Percentiles rank a stretch among this genome's conserved stretches.
Conservation (phyloP, 2,113 vertebrate species). For the Choloepus hoffmanni region DNA sequence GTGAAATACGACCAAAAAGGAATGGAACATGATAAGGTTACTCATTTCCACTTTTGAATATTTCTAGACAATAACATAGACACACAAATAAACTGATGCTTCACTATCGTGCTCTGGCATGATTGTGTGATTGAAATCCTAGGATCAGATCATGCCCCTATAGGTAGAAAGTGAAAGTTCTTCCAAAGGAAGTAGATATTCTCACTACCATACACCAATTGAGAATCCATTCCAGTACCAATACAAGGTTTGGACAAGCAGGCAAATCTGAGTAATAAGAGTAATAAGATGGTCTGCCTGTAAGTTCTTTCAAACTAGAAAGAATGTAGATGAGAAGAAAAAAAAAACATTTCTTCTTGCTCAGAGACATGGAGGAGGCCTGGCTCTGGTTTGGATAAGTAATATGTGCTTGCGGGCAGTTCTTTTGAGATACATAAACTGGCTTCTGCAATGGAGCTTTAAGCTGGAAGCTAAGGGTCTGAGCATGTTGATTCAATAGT, state of each 20-base stretch:
- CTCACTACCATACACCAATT: neutral
- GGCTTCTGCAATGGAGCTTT: neutral
- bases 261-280: too few species aligned
- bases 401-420: neutral
- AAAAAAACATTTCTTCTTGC: neutral
- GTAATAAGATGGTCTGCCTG: too few species aligned
- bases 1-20: neutral
- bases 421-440: neutral
- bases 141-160: neutral
- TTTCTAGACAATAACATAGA: slow-evolving; percentile 5
- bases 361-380: neutral
- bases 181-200: neutral
- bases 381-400: neutral
- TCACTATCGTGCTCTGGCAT: neutral
- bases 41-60: neutral
- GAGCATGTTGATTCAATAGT: neutral
- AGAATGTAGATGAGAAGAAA: neutral
- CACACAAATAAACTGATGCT: neutral
- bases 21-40: neutral
- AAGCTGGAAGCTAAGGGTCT: neutral
- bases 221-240: neutral
- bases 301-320: neutral
- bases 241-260: neutral
- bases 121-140: neutral
- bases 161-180: neutral